phyloP scores from a whole-genome alignment of 2,113 vertebrate genomes.

The Eupsittula cactorum region DNA sequence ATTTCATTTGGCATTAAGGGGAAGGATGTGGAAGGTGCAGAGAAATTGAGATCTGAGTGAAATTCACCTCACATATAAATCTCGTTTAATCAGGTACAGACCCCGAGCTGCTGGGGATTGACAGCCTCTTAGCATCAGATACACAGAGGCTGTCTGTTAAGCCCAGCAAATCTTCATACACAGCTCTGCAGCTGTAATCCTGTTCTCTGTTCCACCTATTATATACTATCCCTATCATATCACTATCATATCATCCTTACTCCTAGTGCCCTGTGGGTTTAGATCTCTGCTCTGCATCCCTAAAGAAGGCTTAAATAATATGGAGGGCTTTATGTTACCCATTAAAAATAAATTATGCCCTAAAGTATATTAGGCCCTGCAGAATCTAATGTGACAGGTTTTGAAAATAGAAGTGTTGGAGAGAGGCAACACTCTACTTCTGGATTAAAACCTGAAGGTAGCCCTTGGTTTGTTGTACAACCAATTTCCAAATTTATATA shows the following conservation, averaged over 20 bases:
- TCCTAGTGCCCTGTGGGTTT: not conserved
- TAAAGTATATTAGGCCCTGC: not conserved
- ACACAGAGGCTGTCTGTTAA: not conserved
- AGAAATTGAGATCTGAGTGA: constrained; percentile 11
- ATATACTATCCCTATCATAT: not conserved
- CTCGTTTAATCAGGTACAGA: constrained; percentile 35
- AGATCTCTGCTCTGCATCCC: not conserved
- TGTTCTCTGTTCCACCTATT: not conserved
- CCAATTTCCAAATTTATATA: not conserved
- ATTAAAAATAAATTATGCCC: not conserved
- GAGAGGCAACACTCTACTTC: not conserved
- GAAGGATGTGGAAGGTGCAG: constrained; percentile 26
- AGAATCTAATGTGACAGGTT: not conserved
- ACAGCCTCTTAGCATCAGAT: not conserved
- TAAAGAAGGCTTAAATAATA: not conserved
- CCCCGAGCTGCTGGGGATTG: not conserved
- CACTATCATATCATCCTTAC: not conserved
- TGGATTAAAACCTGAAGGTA: not conserved
- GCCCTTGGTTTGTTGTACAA: not conserved
- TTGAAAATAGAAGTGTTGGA: not conserved
- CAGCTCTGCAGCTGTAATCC: not conserved
- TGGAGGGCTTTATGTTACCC: not conserved
- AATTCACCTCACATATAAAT: constrained; percentile 47
- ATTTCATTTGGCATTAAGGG: constrained; percentile 49
- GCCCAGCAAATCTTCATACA: not conserved